Conservation (phyloP, 1,140 invertebrate genomes). For the Drosophila bifasciata region DNA sequence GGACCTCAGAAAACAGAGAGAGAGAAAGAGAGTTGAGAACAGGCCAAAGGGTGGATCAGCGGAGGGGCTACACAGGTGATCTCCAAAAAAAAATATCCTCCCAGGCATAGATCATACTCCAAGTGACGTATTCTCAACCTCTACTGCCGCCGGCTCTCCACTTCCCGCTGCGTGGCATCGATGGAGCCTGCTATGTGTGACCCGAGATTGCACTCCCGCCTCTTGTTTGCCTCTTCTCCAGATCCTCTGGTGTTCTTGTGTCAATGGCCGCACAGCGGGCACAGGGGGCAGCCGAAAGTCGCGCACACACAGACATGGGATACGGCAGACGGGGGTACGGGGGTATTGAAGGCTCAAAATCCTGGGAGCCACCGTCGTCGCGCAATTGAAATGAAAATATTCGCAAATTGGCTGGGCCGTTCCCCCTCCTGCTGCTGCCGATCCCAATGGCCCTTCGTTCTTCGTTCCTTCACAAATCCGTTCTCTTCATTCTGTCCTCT, state of each 20-base stretch:
- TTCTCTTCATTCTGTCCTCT: conserved; percentile 5
- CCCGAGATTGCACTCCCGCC: conserved; percentile 23
- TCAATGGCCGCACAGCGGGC: conserved; percentile 64
- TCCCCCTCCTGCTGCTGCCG: background rate
- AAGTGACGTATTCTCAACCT: conserved; percentile 58
- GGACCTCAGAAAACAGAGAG: conserved; percentile 17
- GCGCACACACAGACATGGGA: conserved; percentile 29
- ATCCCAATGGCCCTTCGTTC: background rate
- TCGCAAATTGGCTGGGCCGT: conserved; percentile 81
- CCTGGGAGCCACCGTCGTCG: conserved; percentile 45
- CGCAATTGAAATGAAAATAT: conserved; percentile 83
- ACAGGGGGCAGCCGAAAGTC: conserved; percentile 12
- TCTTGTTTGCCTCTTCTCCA: conserved; percentile 33
- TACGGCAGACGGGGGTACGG: conserved; percentile 1
- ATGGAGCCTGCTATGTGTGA: conserved; percentile 42
- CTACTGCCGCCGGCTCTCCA: background rate
- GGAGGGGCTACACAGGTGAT: conserved; percentile 47
- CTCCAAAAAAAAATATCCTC: conserved; percentile 37
- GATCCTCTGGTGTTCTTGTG: conserved; percentile 18
- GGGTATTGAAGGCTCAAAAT: conserved; percentile 41
- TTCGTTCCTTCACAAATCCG: background rate
- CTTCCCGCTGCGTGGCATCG: conserved; percentile 8
- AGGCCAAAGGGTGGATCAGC: too few relatives aligned
- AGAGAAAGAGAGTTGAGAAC: conserved; percentile 1
- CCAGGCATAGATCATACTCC: conserved; percentile 64